Evolutionary conservation across 2,888 invertebrate genomes (phyloP), one percentile per base, ranked within the genome.

Genomic region (Microplitis manilae): DNA sequence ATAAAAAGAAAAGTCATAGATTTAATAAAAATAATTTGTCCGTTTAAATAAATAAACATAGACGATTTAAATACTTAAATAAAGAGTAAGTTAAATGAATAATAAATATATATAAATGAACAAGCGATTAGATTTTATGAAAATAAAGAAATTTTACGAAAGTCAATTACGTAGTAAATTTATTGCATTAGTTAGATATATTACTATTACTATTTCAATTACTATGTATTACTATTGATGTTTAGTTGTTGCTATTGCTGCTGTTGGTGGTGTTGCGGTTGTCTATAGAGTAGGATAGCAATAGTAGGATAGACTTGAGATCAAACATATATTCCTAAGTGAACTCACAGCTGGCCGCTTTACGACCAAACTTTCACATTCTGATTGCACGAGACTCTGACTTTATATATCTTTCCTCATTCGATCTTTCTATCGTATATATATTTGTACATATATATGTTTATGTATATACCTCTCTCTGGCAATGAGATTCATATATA

Each of bases 321-420:
- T 78, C 78, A 69, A 62, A 74, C 69, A 79, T 79, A 79, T 77
- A 79, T 79, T 78, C 70, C 75, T 60, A 77, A 81, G 78, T 79
- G 73, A 80, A 78, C 79, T 81, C 80, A 80, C 81, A 78, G 84
- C 83, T 86, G 85, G 85, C 84, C 86, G 86, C 85, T 85, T 87
- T 86, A 85, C 87, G 79, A 83, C 82, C 88, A 85, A 88, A 88
- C 88, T 88, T 88, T 88, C 88, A 88, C 88, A 88, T 89, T 88
- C 87, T 88, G 85, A 86, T 86, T 84, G 83, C 81, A 78, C 80
- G 79, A 75, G 79, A 79, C 79, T 75, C 50, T 62, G 39, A 15
- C 39, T 60, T 38, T 73, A 68, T 61, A 61, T 75, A 68, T 75
- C 30, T 38, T 62, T 75, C 75, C 73, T 17, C 61, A 62, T 72